Conservation (phyloP, 2,797 vertebrate species). For the Chelidonichthys spinosus region DNA sequence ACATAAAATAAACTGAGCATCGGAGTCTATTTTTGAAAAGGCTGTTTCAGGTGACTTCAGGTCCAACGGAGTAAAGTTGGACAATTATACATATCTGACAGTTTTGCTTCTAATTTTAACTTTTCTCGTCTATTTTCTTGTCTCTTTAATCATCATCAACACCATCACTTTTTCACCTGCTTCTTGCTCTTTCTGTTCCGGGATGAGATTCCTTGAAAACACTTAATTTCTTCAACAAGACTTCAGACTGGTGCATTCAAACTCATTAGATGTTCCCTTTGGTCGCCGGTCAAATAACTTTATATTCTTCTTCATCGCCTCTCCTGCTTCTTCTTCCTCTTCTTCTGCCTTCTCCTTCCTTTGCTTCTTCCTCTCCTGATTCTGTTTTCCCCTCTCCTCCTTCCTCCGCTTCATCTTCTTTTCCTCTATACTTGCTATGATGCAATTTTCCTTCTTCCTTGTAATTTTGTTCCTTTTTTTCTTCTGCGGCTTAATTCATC, state of each 20-base stretch:
- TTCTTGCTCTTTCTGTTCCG: slow-evolving; percentile 3
- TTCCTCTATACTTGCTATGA: not conserved
- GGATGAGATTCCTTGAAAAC: not conserved
- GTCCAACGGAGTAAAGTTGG: not conserved
- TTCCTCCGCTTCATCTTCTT: not conserved
- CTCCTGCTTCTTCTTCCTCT: not conserved
- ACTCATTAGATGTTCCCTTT: not conserved
- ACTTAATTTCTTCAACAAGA: not conserved
- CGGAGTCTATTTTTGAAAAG: slow-evolving; percentile 2
- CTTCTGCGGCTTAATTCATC: slow-evolving; percentile 1
- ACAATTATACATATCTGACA: not conserved
- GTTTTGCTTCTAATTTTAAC: slow-evolving; percentile 10
- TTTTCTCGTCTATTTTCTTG: not conserved
- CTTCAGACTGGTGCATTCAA: not conserved
- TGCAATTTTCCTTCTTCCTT: not conserved
- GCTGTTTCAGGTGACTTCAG: not conserved
- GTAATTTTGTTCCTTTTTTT: not conserved
- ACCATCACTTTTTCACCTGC: not conserved
- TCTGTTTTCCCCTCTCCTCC: not conserved
- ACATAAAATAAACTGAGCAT: slow-evolving; percentile 13
- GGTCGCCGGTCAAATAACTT: not conserved
- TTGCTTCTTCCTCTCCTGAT: not conserved
- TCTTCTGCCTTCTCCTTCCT: not conserved
- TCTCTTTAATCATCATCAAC: not conserved
- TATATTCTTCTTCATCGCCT: not conserved